Evolutionary conservation across 2,797 vertebrate species (phyloP).

Genomic region (Glossophaga mutica): DNA sequence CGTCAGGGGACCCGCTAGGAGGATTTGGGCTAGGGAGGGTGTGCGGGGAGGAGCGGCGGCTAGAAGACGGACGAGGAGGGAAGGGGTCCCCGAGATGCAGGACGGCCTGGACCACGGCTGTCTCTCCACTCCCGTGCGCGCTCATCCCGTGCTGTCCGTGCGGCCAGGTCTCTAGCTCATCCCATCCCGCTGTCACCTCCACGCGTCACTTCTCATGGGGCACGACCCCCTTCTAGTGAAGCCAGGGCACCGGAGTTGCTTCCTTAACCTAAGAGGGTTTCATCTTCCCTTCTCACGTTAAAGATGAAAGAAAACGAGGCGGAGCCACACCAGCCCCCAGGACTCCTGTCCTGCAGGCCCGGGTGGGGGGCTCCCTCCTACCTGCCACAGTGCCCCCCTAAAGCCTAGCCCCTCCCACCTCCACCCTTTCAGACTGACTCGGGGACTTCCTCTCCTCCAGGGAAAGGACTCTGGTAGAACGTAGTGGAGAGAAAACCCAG

Average conservation of each 20-base stretch:
- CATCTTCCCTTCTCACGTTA: not conserved
- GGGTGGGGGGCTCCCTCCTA: not conserved
- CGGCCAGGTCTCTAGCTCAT: not conserved
- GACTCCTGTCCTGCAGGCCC: not conserved
- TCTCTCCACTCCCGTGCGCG: not conserved
- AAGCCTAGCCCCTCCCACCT: not conserved
- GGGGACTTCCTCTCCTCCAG: not conserved
- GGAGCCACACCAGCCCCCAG: not conserved
- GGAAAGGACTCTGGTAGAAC: not conserved
- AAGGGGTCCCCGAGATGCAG: not conserved
- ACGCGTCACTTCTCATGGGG: not conserved
- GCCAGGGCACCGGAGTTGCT: not conserved
- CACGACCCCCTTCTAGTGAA: not conserved
- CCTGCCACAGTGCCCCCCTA: not conserved
- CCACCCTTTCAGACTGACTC: not conserved
- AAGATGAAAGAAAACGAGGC: not conserved
- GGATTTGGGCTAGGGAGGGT: not conserved
- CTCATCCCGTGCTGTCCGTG: not conserved
- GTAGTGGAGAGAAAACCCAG: not conserved
- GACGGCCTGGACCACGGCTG: rapidly evolving
- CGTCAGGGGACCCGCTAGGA: not conserved
- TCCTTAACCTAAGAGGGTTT: not conserved
- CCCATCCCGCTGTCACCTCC: not conserved
- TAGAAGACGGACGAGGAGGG: not conserved
- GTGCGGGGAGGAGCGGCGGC: not conserved